phyloP scores from a whole-genome alignment of 2,113 vertebrate genomes.

The Daubentonia madagascariensis region DNA sequence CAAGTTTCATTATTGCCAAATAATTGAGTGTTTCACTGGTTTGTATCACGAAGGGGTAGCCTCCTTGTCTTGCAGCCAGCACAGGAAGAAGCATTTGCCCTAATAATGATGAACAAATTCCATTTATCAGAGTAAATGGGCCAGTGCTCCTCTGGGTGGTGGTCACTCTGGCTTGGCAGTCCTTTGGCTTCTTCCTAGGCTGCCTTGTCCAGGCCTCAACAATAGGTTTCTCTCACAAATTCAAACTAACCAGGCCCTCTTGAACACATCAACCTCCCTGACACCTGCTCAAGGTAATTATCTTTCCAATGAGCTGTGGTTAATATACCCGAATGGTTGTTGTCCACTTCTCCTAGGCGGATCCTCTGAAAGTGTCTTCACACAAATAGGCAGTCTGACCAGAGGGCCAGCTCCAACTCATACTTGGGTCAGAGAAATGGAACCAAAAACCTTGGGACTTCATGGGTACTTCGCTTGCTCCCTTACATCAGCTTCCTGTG shows the following conservation, averaged over 20 bases:
- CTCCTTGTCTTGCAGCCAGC: not conserved
- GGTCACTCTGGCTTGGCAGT: not conserved
- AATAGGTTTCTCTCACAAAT: not conserved
- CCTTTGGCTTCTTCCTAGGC: not conserved
- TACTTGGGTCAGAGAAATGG: not conserved
- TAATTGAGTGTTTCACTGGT: not conserved
- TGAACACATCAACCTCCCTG: slow-evolving; percentile 20
- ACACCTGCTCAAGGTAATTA: slow-evolving; percentile 30
- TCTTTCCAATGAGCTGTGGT: not conserved
- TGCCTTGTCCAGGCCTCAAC: not conserved
- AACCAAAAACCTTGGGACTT: not conserved
- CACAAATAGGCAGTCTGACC: not conserved
- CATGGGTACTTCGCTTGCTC: not conserved
- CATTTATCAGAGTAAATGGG: not conserved
- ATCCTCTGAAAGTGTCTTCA: not conserved
- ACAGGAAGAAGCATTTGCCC: not conserved
- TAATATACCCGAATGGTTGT: not conserved
- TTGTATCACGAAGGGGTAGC: not conserved
- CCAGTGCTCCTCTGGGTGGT: not conserved
- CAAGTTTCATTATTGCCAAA: not conserved
- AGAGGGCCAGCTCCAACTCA: not conserved
- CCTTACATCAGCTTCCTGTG: not conserved
- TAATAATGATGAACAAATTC: not conserved
- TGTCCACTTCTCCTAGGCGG: not conserved
- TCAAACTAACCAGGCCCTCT: not conserved